Conservation (phyloP, 1,140 invertebrate species). For the Nephila pilipes region DNA sequence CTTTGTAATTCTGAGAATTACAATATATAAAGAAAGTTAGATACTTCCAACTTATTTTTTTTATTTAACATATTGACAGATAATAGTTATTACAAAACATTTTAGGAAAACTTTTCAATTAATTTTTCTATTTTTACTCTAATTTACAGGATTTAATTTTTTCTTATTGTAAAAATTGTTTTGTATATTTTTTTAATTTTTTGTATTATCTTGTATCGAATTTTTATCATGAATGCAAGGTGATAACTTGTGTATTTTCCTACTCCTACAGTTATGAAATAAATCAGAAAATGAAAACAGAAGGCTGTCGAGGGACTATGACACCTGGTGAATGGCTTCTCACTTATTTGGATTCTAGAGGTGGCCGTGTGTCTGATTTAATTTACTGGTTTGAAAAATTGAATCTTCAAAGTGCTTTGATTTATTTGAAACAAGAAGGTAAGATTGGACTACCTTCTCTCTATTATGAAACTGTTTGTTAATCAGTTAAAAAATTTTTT, state of each 20-base stretch:
- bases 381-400: slow-evolving; percentile 31
- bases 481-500: too few relatives aligned
- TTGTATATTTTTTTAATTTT: background rate
- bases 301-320: background rate
- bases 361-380: background rate
- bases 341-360: slow-evolving; percentile 10
- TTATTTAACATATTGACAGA: too few relatives aligned
- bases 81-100: too few relatives aligned
- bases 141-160: too few relatives aligned
- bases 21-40: too few relatives aligned
- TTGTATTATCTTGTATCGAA: background rate
- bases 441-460: background rate
- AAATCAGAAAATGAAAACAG: background rate
- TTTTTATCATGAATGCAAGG: background rate
- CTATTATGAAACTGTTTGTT: too few relatives aligned
- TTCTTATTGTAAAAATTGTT: too few relatives aligned
- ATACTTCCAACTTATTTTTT: too few relatives aligned
- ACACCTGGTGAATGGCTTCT: background rate
- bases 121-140: too few relatives aligned
- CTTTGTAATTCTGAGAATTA: too few relatives aligned
- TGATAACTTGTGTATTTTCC: background rate
- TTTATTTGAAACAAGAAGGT: slow-evolving; percentile 34
- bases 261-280: background rate
- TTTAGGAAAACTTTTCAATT: too few relatives aligned
- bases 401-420: slow-evolving; percentile 33